These are phyloP conservation scores for Protosalanx chinensis DNA, from an alignment of 2,797 vertebrate species.

Conservation along the genomic window DNA sequence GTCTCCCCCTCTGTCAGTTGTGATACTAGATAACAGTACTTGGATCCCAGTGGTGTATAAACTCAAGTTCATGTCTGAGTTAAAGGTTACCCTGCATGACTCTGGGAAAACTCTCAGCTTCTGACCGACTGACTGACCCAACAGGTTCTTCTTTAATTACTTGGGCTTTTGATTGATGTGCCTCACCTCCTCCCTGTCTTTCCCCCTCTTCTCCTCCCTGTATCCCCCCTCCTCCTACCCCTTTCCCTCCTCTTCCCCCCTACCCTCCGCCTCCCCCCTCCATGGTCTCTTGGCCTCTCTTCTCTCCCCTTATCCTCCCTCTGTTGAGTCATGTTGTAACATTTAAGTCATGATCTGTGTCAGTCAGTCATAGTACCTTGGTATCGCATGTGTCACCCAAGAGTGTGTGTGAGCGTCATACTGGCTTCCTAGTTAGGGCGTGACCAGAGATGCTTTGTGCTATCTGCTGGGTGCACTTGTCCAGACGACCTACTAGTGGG, in stretches of 20 bases:
- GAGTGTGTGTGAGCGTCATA: neutral
- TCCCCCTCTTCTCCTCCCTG: neutral
- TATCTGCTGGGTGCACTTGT: conserved; percentile 54
- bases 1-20: neutral
- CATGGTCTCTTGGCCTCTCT: neutral
- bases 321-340: too few relatives aligned
- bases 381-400: neutral
- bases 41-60: too few relatives aligned
- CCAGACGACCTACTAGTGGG: neutral
- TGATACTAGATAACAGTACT: neutral
- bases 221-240: neutral
- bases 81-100: too few relatives aligned
- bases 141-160: too few relatives aligned
- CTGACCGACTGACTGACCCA: too few relatives aligned
- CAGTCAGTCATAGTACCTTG: neutral
- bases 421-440: conserved; percentile 49
- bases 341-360: neutral
- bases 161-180: too few relatives aligned
- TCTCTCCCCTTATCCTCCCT: too few relatives aligned
- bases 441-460: conserved; percentile 28
- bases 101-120: too few relatives aligned
- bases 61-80: too few relatives aligned
- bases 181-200: too few relatives aligned
- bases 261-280: too few relatives aligned
- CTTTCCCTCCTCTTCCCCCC: neutral